Conservation (phyloP, 1,140 invertebrate genomes). For the Aphis gossypii region DNA sequence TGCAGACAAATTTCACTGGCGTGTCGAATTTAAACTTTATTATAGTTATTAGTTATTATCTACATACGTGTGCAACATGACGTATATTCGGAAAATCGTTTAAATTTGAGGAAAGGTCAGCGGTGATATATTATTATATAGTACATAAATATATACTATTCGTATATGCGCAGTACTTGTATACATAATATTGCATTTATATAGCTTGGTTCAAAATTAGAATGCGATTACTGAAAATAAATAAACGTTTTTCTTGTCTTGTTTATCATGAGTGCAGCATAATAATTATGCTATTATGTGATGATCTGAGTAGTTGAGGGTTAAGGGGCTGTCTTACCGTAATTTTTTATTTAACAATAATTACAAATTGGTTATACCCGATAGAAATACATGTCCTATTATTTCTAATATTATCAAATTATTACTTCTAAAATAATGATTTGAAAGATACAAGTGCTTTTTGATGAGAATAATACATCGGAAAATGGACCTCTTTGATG, state of each 20-base stretch:
- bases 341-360: background rate
- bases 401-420: background rate
- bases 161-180: background rate
- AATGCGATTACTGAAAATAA: background rate
- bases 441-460: too few species aligned
- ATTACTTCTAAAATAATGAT: background rate
- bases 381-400: background rate
- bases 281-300: background rate
- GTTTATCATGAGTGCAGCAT: background rate
- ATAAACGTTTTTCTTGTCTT: background rate
- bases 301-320: background rate
- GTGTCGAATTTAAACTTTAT: background rate
- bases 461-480: background rate
- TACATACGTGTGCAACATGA: background rate
- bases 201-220: background rate
- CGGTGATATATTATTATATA: background rate
- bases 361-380: background rate
- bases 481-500: background rate
- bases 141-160: background rate
- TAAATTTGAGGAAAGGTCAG: background rate
- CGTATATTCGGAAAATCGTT: background rate
- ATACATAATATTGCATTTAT: background rate
- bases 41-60: background rate
- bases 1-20: background rate
- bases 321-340: background rate